Base-by-base conservation (phyloP, 2,797 vertebrate genomes). In the Acanthis flammea region DNA sequence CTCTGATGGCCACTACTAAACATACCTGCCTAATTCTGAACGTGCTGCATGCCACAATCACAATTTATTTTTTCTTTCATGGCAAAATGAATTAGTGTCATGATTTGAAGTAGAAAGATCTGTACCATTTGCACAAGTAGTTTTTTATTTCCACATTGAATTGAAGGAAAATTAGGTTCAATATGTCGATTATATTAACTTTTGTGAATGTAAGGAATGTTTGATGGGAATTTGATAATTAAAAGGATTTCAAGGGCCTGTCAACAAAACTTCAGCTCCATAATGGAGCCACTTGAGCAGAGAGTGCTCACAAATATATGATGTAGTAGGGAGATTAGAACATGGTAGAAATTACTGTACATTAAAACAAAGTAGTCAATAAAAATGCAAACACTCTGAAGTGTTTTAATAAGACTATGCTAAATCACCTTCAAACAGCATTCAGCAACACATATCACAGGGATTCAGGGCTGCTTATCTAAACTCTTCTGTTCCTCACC, bases 161-260 rank as follows among this genome's bases (percentile, higher is more conserved):
- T 31, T 50, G 57, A 73, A 67, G 30, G n/a, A 85, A 94, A 79
- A 76, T n/a, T 31, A 82, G 48, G 39, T 76, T 87, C 68, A 22
- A 2, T 10, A 5, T 70, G 39, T 78, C 4, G 2, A 16, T 90
- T 88, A 41, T 30, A 50, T 55, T 82, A 75, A 27, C 50, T 77
- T 39, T 54, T 90, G 42, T 75, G 68, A 86, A 78, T 65, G 7
- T 78, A 86, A 75, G 54, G 28, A 84, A 92, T 94, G 72, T 93
- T 96, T 75, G 84, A 70, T 86, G 48, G 57, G 61, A 87, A 91
- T 94, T 96, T 96, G 95, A 95, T 95, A 96, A 97, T 96, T 95
- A 95, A 95, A 71, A 89, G 79, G 83, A 95, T 96, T 96, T 86
- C 33, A 94, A 95, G 95, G 14, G 30, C 58, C 74, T 95, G 61